phyloP scores from a whole-genome alignment of 2,888 invertebrate genomes.

The Harpagoxenus sublaevis region DNA sequence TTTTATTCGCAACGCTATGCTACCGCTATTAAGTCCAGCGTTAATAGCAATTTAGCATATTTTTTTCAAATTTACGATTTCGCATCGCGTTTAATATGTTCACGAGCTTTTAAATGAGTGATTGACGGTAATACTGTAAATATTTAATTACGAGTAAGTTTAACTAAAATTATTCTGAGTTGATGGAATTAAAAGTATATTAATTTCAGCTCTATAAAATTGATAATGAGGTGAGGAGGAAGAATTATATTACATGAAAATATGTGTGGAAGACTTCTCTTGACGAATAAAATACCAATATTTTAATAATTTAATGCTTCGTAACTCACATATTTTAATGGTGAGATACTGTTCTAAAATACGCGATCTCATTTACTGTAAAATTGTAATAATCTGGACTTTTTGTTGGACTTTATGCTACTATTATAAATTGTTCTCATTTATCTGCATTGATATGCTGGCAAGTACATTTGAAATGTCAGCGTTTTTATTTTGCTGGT shows the following conservation, averaged over 20 bases:
- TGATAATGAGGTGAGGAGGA: neutral
- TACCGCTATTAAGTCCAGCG: neutral
- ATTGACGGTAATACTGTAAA: neutral
- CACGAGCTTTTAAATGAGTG: neutral
- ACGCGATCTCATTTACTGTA: neutral
- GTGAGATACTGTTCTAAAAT: neutral
- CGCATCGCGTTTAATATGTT: neutral
- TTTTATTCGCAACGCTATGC: neutral
- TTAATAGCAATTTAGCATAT: neutral
- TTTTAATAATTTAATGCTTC: constrained; percentile 9
- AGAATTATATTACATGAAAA: neutral
- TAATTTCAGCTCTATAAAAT: neutral
- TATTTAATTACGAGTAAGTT: constrained; percentile 13
- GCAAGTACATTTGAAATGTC: constrained; percentile 21
- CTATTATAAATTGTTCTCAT: neutral
- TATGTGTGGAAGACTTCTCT: neutral
- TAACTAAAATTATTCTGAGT: constrained; percentile 6
- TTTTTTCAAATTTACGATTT: neutral
- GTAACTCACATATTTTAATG: neutral
- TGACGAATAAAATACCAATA: neutral
- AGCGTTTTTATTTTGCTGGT: constrained; percentile 16
- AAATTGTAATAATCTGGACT: neutral
- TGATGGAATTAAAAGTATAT: neutral
- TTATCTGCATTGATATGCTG: constrained; percentile 20
- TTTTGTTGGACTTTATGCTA: neutral